Evolutionary conservation across 2,113 vertebrate species (phyloP), one percentile per base, ranked within the genome.

Genomic region (Cyanocitta stelleri): DNA sequence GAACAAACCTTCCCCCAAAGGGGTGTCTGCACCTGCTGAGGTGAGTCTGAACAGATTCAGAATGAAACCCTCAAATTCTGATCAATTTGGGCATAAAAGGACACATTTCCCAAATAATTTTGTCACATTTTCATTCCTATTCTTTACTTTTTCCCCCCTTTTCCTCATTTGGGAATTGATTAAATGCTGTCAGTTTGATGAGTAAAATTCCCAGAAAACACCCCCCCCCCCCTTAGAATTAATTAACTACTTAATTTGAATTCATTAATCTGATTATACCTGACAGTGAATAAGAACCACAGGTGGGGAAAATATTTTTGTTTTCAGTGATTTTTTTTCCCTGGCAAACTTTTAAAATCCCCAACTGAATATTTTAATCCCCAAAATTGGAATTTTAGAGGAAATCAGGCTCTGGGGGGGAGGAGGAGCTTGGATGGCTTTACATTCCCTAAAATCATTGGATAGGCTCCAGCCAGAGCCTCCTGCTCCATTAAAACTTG

Each of bases 1-100:
- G 86, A 97, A 23, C 85, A 97, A 92, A 24, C n/a, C 95, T 76
- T 91, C 54, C 92, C 81, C 88, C 72, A 96, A 64, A 95, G 54
- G 67, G 48, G 29, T 20, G 26, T 44, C 59, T 67, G 33, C 44
- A 16, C 15, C 94, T 87, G 77, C 76, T 62, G 96, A 98, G 97
- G 98, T 98, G 55, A 96, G 97, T 72, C 58, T 46, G 66, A 7
- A 6, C 4, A 11, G 13, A 4, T 3, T 17, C 18, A 3, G 6
- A 5, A 26, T 19, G 11, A n/a, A 43, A 27, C 11, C 10, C 15
- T 29, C 26, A 1, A 35, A 59, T 46, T 30, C 43, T 3, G 19
- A 14, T 24, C 29, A 1, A 1, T 55, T 17, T 8, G 24, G 29
- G 6, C 19, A 12, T 9, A 17, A 85, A 55, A 74, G 26, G 3